These are phyloP conservation scores for Volucella zonaria DNA, from an alignment of 2,888 invertebrate genomes.

Conservation along the genomic window DNA sequence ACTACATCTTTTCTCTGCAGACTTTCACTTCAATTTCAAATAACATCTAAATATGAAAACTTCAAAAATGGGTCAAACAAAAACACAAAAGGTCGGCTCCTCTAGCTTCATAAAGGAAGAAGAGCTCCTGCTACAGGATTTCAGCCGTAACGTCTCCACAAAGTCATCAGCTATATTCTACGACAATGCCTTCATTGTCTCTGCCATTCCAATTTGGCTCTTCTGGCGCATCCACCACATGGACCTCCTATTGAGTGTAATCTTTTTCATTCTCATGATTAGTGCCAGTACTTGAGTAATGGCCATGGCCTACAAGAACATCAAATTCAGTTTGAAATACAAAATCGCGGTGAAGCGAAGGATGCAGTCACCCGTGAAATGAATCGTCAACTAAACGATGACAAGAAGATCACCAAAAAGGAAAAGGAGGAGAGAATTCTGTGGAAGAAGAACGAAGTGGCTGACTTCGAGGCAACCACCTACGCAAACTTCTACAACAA, in stretches of 20 bases:
- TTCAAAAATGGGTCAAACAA: conserved; percentile 82
- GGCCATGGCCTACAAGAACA: conserved; percentile 97
- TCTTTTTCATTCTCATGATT: conserved; percentile 93
- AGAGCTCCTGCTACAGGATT: conserved; percentile 97
- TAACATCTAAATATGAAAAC: conserved; percentile 53
- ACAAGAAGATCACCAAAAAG: conserved; percentile 98
- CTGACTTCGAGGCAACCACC: conserved; percentile 99
- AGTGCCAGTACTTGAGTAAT: conserved; percentile 95
- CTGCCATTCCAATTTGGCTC: conserved; percentile 98
- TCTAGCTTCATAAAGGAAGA: conserved; percentile 97
- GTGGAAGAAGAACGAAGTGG: conserved; percentile 99
- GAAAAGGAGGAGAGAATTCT: conserved; percentile 99
- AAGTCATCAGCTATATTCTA: conserved; percentile 99
- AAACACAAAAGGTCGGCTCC: conserved; percentile 84
- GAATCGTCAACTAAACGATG: conserved; percentile 92
- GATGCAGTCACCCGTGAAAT: conserved; percentile 95
- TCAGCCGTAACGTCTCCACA: conserved; percentile 98
- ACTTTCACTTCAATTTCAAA: conserved; percentile 68
- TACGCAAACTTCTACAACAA: conserved; percentile 99
- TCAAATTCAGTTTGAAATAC: conserved; percentile 98
- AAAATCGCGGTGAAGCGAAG: conserved; percentile 94
- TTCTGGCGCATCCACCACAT: conserved; percentile 99
- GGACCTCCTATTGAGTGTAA: conserved; percentile 93
- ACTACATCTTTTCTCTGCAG: conserved; percentile 72
- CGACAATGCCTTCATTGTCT: conserved; percentile 99